A percentile compares a stretch with the other conserved stretches of the same genome.
phyloP scores from a whole-genome alignment of 2,797 vertebrate genomes.

The Anguilla obscura region DNA sequence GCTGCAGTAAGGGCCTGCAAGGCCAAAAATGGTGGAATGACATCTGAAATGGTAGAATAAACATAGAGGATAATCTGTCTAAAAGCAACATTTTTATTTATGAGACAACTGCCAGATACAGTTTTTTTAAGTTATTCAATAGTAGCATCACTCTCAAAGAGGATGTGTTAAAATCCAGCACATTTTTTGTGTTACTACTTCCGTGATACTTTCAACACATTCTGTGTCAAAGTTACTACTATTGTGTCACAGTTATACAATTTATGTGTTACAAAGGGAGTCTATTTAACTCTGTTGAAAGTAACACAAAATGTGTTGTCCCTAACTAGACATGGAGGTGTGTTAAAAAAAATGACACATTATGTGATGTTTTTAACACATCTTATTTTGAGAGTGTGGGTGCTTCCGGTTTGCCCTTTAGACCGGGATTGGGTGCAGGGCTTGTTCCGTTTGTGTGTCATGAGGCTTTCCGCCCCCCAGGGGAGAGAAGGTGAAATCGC shows the following conservation, averaged over 20 bases:
- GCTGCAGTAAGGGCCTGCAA: background rate
- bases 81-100: no score
- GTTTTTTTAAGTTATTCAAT: background rate
- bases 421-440: background rate
- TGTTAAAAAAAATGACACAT: no score
- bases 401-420: background rate
- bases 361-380: background rate
- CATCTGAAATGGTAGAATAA: background rate
- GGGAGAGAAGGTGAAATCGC: conserved; percentile 75
- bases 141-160: background rate
- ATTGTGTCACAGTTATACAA: no score
- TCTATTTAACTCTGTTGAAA: no score
- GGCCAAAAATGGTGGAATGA: background rate
- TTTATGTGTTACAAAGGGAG: no score
- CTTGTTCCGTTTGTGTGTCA: background rate
- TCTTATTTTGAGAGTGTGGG: background rate
- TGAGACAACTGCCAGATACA: background rate
- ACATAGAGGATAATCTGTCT: no score
- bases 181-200: no score
- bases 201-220: no score
- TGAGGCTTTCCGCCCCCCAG: conserved; percentile 58
- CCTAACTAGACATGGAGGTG: no score
- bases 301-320: no score
- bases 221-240: no score
- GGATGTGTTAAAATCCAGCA: no score